phyloP scores from a whole-genome alignment of 2,888 invertebrate genomes.

The Biston stratarius region DNA sequence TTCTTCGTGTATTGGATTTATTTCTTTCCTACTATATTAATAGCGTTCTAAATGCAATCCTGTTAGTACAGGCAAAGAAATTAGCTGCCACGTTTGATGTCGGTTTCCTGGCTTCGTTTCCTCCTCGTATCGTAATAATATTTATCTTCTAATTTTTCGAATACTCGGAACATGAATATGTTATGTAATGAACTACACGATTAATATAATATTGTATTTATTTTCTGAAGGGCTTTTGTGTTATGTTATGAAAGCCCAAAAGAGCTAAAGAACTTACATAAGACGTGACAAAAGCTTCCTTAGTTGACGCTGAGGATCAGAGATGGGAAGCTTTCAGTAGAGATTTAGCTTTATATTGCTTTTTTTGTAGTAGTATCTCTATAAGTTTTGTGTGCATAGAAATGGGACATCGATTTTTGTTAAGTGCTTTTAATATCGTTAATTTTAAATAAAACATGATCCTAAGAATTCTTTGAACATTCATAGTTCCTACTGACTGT shows the following conservation, averaged over 20 bases:
- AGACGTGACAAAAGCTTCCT: constrained; percentile 17
- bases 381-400: background rate
- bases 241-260: constrained; percentile 9
- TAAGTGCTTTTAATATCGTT: no score
- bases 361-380: background rate
- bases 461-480: no score
- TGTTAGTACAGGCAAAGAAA: constrained; percentile 5
- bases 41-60: background rate
- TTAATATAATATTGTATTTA: constrained; percentile 1
- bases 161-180: constrained; percentile 5
- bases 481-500: no score
- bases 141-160: constrained; percentile 13
- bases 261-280: constrained; percentile 6
- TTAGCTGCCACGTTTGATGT: constrained; percentile 17
- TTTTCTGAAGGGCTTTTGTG: background rate
- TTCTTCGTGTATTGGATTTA: background rate
- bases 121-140: constrained; percentile 13
- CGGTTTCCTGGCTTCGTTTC: constrained; percentile 21
- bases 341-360: background rate
- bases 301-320: constrained; percentile 1
- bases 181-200: constrained; percentile 13
- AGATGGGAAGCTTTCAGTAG: constrained; percentile 5
- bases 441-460: no score
- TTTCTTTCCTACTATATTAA: constrained; percentile 2
- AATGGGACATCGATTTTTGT: no score